Conservation (phyloP, 2,797 vertebrate species). For the Poecilia velifera region DNA sequence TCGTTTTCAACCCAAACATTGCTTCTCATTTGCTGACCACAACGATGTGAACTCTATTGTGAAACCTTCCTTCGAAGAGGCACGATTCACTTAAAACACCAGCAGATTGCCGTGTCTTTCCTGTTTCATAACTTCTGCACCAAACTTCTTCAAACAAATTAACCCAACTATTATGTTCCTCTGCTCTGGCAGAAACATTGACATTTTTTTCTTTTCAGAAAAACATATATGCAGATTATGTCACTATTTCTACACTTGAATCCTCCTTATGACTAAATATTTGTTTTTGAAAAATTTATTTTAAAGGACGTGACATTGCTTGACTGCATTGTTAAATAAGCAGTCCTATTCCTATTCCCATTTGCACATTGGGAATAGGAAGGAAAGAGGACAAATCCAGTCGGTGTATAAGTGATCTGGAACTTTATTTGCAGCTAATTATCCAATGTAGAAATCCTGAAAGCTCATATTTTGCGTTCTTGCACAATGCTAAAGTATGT, state of each 20-base stretch:
- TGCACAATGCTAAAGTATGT: not conserved
- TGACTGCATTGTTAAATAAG: not conserved
- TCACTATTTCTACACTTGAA: not conserved
- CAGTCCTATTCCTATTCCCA: not conserved
- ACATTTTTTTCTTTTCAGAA: not conserved
- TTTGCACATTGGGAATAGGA: not conserved
- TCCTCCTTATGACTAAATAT: not conserved
- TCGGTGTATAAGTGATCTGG: not conserved
- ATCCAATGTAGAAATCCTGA: not conserved
- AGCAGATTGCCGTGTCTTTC: not conserved
- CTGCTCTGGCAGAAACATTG: not conserved
- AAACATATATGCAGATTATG: not conserved
- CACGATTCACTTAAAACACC: not conserved
- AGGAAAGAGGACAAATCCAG: not conserved
- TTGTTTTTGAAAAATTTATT: not conserved
- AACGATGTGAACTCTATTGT: not conserved
- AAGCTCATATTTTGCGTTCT: not conserved
- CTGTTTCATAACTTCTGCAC: not conserved
- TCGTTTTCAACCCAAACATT: not conserved
- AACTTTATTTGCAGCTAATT: not conserved
- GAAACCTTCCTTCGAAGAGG: not conserved
- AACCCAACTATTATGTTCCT: not conserved
- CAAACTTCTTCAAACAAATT: not conserved
- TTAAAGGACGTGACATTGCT: not conserved
- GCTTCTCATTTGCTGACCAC: not conserved